Conservation (phyloP, 2,888 invertebrate species). For the Cantharis rufa region DNA sequence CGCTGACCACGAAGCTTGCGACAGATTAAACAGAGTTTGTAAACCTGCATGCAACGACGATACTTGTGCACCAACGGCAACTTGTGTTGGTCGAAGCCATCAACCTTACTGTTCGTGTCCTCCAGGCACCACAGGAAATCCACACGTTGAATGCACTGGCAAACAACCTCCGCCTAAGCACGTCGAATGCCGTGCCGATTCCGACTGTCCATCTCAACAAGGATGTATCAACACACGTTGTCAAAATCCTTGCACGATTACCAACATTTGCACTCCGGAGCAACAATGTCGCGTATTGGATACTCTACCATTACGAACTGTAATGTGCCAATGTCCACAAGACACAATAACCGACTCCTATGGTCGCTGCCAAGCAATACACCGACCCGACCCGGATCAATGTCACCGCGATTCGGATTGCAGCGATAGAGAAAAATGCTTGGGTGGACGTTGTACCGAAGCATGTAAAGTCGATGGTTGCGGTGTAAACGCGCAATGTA, state of each 20-base stretch:
- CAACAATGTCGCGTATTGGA: conserved; percentile 81
- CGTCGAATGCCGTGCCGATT: conserved; percentile 73
- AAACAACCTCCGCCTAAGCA: conserved; percentile 31
- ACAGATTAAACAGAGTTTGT: conserved; percentile 80
- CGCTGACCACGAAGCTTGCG: conserved; percentile 81
- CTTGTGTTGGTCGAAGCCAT: conserved; percentile 76
- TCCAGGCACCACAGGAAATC: conserved; percentile 77
- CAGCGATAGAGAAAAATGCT: conserved; percentile 69
- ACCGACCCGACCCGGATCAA: conserved; percentile 56
- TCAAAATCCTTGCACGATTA: conserved; percentile 74
- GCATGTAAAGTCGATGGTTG: conserved; percentile 79
- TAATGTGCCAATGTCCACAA: conserved; percentile 84
- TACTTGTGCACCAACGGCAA: conserved; percentile 77
- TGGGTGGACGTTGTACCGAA: conserved; percentile 75
- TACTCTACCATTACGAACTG: conserved; percentile 77
- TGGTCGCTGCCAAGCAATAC: conserved; percentile 67
- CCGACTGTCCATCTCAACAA: conserved; percentile 74
- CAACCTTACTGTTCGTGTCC: conserved; percentile 79
- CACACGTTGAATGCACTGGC: conserved; percentile 68
- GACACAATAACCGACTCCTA: conserved; percentile 76
- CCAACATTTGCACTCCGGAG: conserved; percentile 74
- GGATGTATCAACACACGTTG: conserved; percentile 80
- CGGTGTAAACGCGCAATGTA: conserved; percentile 82
- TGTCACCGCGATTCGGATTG: conserved; percentile 80
- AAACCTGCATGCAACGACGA: conserved; percentile 81